Evolutionary conservation across 2,113 vertebrate species (phyloP).

Genomic region (Cathartes aura): DNA sequence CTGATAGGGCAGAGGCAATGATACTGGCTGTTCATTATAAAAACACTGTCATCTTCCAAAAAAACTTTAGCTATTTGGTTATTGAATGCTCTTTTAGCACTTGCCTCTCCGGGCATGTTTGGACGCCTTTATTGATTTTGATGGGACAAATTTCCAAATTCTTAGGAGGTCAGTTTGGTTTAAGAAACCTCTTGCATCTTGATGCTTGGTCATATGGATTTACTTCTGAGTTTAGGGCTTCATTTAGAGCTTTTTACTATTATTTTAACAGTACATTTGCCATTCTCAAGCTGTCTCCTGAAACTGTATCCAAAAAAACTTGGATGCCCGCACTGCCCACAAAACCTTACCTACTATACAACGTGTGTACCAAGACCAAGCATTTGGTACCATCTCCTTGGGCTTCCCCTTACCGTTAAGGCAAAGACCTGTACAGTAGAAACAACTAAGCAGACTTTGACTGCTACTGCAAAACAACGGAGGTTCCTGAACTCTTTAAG

Average conservation of each 20-base stretch:
- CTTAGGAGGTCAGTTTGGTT: background rate
- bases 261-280: background rate
- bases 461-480: background rate
- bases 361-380: fast-evolving
- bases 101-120: fast-evolving
- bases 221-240: background rate
- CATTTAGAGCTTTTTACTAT: background rate
- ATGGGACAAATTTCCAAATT: background rate
- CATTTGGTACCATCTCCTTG: background rate
- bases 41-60: background rate
- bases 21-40: background rate
- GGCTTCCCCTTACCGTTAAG: background rate
- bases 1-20: background rate
- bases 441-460: background rate
- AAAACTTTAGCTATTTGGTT: background rate
- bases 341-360: background rate
- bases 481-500: background rate
- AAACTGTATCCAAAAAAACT: background rate
- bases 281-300: background rate
- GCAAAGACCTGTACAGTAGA: background rate
- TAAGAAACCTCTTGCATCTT: background rate
- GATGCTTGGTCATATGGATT: background rate
- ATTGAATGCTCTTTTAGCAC: background rate
- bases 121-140: background rate
- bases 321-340: background rate